Evolutionary conservation across 1,140 invertebrate genomes (phyloP).

Genomic region (Cotesia vestalis): DNA sequence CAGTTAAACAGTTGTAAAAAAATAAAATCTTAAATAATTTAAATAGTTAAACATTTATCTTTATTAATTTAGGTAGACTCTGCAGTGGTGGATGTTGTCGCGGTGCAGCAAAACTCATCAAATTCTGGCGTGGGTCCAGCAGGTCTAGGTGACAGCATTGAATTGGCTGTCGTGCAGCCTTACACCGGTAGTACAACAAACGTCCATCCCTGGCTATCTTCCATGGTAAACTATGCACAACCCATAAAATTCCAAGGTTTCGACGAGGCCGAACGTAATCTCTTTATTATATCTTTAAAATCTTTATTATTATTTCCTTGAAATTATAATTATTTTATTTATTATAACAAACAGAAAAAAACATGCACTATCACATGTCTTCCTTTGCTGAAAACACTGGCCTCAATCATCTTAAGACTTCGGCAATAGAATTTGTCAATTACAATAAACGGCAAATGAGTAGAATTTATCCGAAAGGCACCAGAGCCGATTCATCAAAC

Average conservation of each 20-base stretch:
- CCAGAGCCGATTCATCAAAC: constrained; percentile 97
- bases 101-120: constrained; percentile 54
- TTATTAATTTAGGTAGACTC: constrained; percentile 63
- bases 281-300: constrained; percentile 31
- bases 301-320: constrained; percentile 7
- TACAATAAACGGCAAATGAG: constrained; percentile 99
- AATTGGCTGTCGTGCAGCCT: constrained; percentile 73
- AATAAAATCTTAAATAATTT: background rate
- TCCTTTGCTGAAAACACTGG: constrained; percentile 97
- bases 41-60: background rate
- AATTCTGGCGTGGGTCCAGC: constrained; percentile 50
- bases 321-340: background rate
- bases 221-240: constrained; percentile 99
- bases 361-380: constrained; percentile 98
- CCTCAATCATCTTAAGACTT: constrained; percentile 92
- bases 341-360: constrained; percentile 76
- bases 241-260: constrained; percentile 99
- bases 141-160: constrained; percentile 71
- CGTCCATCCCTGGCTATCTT: constrained; percentile 98
- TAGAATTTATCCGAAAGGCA: constrained; percentile 98
- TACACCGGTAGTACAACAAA: constrained; percentile 98
- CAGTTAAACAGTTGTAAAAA: background rate
- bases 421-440: constrained; percentile 98
- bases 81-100: constrained; percentile 62
- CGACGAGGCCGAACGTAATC: constrained; percentile 93